Evolutionary conservation across 2,113 vertebrate species (phyloP), one percentile per base, ranked within the genome.

Genomic region (Pomatostomus ruficeps): DNA sequence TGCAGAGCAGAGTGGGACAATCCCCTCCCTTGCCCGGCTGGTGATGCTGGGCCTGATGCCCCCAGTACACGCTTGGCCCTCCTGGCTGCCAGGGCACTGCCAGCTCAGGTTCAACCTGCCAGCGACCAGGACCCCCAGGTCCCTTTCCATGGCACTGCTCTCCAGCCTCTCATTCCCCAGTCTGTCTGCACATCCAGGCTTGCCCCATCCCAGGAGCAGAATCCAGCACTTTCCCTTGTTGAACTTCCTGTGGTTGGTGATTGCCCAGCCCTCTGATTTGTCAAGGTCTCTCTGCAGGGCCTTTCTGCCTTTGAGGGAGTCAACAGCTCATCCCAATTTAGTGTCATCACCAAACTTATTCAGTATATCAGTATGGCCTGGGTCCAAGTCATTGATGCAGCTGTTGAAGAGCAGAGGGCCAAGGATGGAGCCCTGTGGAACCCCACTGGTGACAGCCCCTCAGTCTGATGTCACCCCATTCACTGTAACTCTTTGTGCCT

Each of bases 101-200:
- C 46, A 63, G 13, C n/a, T 78, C 55, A 24, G 2, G 15, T 54
- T 38, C 73, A 62, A 3, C 13, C 9, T 61, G 15, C 10, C 40
- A 54, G 8, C 0, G 1, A 19, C 31, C 45, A 59, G 17, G 17
- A 26, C 4, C 3, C 7, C 18, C 23, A 38, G 28, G 10, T 16
- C 15, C 28, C 28, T 40, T 54, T 54, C 38, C 8, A 7, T 2
- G 1, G 12, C 2, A 1, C 9, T 28, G 19, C 23, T 29, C 0
- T 62, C 65, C 62, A 70, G 23, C 28, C 0, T 14, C 29, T 25
- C 24, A 14, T 46, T 70, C 12, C 54, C n/a, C 28, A 52, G 40
- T 20, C 63, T 61, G 28, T 28, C 7, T 0, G 0, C 7, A 40
- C 19, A 68, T 11, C 46, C 63, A 54, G 23, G 28, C 1, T 0